Evolutionary conservation across 2,797 vertebrate species (phyloP), one percentile per base, ranked within the genome.

Genomic region (Anniella stebbinsi): DNA sequence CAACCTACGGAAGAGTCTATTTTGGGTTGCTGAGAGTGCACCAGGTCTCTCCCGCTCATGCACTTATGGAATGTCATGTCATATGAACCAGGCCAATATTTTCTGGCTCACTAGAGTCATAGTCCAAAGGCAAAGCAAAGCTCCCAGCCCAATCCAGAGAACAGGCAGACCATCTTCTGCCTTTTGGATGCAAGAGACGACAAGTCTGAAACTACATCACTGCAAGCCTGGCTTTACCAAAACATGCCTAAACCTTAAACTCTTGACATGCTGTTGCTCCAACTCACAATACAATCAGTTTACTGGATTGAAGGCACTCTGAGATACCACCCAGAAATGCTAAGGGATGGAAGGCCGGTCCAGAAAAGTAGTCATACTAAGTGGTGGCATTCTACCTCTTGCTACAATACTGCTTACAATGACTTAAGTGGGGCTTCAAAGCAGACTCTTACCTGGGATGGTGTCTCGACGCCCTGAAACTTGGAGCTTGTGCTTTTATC

Each of bases 381-480:
- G 9, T 73, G 67, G 28, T 28, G 60, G 6, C n/a, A 11, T 41
- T n/a, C 48, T 41, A 63, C 54, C 23, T 51, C 33, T 23, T n/a
- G 36, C 15, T 18, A 57, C 69, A 60, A n/a, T 33, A 48, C n/a
- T 77, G 21, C 18, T 28, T 87, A 30, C 17, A 23, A 23, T 69
- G 10, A 45, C 67, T 86, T 57, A 28, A 41, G 5, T n/a, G 6
- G 11, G n/a, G 12, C 21, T 67, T 83, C 60, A 87, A 2, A 6
- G 3, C 17, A 82, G 28, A 45, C 45, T 80, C 88, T 95, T 94
- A 99, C 99, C 98, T 99, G 99, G 84, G 99, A 99, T 9, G 99
- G 99, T 30, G 99, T 99, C 97, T 99, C 99, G 91, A 99, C 98
- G 87, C 99, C 99, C 92, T 99, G 99, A 93, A 98, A 99, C 95